Conservation (phyloP, 2,797 vertebrate genomes). For the Sebastes oblongus region DNA sequence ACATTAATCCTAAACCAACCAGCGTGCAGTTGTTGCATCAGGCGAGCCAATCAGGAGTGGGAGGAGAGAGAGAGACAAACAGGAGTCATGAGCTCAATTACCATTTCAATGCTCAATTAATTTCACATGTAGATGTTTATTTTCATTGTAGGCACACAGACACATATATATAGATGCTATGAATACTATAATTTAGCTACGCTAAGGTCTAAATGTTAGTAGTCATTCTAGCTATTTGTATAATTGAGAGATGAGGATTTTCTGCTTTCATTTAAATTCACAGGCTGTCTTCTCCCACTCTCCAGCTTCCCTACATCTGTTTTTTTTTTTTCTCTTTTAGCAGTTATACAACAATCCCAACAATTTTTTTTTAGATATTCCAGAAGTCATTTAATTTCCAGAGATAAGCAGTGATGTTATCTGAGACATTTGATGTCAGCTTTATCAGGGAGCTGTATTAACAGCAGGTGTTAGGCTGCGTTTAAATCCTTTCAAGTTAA, state of each 20-base stretch:
- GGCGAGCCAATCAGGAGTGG: slow-evolving; percentile 68
- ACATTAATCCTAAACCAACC: slow-evolving; percentile 72
- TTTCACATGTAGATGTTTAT: slow-evolving; percentile 24
- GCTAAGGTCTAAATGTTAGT: neutral
- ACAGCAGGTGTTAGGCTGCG: slow-evolving; percentile 62
- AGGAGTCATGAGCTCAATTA: slow-evolving; percentile 52
- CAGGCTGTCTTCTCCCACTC: neutral
- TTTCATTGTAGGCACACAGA: neutral
- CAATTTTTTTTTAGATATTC: slow-evolving; percentile 26
- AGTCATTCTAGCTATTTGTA: slow-evolving; percentile 1
- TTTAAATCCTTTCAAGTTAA: slow-evolving; percentile 70
- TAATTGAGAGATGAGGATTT: slow-evolving; percentile 3
- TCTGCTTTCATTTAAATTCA: slow-evolving; percentile 43
- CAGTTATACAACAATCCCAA: slow-evolving; percentile 27
- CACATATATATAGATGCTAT: neutral
- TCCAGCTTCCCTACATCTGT: neutral
- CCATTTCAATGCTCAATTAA: slow-evolving; percentile 46
- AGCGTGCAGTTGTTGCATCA: slow-evolving; percentile 59
- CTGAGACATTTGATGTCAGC: slow-evolving; percentile 66
- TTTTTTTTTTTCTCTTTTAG: slow-evolving; percentile 4
- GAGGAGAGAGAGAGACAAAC: slow-evolving; percentile 35
- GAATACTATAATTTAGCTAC: neutral
- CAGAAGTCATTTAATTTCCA: slow-evolving; percentile 64
- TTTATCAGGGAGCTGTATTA: slow-evolving; percentile 61
- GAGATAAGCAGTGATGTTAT: slow-evolving; percentile 66